Evolutionary conservation across 2,888 invertebrate genomes (phyloP).

Genomic region (Arrhopalites spinosus): DNA sequence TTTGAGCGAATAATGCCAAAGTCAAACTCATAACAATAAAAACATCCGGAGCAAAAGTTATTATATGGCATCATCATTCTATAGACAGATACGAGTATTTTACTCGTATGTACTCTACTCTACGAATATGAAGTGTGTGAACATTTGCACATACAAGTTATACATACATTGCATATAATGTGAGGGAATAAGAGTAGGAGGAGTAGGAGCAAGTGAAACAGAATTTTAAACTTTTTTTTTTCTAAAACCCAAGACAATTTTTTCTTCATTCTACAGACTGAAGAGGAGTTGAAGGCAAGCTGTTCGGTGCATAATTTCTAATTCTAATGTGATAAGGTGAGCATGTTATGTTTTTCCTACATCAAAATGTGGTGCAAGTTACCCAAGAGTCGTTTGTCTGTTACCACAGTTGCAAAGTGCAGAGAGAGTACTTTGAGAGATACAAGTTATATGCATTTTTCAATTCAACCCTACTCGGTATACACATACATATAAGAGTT

Average conservation of each 20-base stretch:
- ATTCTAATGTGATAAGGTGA: no score
- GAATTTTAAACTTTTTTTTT: neutral
- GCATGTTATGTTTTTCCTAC: no score
- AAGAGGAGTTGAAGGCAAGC: conserved; percentile 1
- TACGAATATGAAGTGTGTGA: no score
- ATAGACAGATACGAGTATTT: no score
- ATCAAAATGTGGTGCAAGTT: no score
- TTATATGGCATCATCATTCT: no score
- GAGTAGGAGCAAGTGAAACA: neutral
- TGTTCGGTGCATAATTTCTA: no score
- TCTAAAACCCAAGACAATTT: neutral
- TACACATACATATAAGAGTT: neutral
- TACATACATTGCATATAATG: no score
- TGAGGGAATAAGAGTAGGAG: neutral
- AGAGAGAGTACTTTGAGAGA: neutral
- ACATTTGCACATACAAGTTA: neutral
- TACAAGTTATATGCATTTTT: no score
- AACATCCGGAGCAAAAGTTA: conserved; percentile 15
- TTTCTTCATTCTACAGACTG: no score
- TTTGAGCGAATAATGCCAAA: neutral
- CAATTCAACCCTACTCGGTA: no score
- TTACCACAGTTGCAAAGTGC: neutral
- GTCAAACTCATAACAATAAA: conserved; percentile 26
- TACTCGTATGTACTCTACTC: neutral
- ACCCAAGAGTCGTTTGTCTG: no score